Evolutionary conservation across 1,140 invertebrate species (phyloP), one percentile per base, ranked within the genome.

Genomic region (Penaeus chinensis): DNA sequence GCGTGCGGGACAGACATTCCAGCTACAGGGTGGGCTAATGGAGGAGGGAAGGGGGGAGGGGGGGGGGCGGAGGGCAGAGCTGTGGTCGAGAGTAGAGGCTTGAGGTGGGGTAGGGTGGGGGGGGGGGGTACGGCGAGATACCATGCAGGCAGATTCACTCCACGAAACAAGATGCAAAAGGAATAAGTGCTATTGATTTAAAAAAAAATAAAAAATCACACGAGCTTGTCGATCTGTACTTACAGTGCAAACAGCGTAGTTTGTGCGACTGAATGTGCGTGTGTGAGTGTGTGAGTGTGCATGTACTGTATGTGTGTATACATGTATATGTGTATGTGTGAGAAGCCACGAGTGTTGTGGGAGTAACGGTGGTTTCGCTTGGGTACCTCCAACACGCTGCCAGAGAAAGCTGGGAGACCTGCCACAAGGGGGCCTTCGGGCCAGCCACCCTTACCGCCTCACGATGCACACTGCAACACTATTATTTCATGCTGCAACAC

Each of bases 311-410:
- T 54, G 54, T 54, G 16, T 54, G 54, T 54, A 13, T 47, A 47
- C 10, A 47, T 54, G 54, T 54, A 16, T 54, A 54, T 54, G 54
- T 54, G 54, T 54, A 54, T 54, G 54, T 54, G 54, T 54, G 24
- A 65, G 60, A 20, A 27, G 62, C 22, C 37, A 18, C 13, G 18
- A 20, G 22, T 22, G 24, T n/a, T 24, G 62, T 22, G 63, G 81
- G 82, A 84, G 76, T 84, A 84, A 84, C 82, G 82, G 82, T 84
- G 82, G 82, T 76, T 71, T 76, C 82, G 82, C 66, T 84, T 60
- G 82, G 82, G 69, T 84, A 76, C 82, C 82, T 62, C 82, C 19
- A 60, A 60, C 47, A 76, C 82, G 69, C 82, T 69, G 37, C 82
- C 47, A 69, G 82, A 84, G 82, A 84, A 84, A 84, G 82, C 82